Evolutionary conservation across 2,888 invertebrate species (phyloP).

Genomic region (Cantharis rustica): DNA sequence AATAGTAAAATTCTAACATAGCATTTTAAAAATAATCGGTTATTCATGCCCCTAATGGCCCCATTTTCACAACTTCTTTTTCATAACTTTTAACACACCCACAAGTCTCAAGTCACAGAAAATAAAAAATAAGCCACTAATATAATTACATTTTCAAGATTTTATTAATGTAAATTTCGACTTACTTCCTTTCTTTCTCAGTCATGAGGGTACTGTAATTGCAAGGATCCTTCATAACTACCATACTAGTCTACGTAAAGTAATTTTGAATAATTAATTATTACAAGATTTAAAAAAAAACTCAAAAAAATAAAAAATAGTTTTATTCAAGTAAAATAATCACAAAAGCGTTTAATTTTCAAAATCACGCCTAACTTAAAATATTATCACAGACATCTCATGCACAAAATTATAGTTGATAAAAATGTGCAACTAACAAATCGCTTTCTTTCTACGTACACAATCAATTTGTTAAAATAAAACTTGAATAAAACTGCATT

Average conservation of each 20-base stretch:
- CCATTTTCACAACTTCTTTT: slow-evolving; percentile 24
- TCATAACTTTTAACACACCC: background rate
- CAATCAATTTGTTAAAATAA: background rate
- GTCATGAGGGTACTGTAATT: background rate
- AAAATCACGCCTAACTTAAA: background rate
- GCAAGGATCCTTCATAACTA: slow-evolving; percentile 24
- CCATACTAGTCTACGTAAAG: background rate
- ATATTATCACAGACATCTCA: background rate
- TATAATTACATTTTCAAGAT: background rate
- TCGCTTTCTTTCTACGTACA: background rate
- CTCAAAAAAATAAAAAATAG: background rate
- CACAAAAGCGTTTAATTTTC: background rate
- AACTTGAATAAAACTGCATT: background rate
- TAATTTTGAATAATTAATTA: background rate
- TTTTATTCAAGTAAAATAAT: background rate
- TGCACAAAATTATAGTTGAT: background rate
- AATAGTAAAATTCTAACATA: slow-evolving; percentile 3
- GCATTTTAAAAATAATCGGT: slow-evolving; percentile 15
- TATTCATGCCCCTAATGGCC: slow-evolving; percentile 28
- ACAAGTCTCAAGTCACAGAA: background rate
- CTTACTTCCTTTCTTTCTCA: background rate
- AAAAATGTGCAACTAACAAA: background rate
- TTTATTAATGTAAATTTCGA: background rate
- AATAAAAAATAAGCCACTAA: background rate
- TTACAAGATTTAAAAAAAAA: background rate